Conservation (phyloP, 2,797 vertebrate genomes). For the Channa striata region DNA sequence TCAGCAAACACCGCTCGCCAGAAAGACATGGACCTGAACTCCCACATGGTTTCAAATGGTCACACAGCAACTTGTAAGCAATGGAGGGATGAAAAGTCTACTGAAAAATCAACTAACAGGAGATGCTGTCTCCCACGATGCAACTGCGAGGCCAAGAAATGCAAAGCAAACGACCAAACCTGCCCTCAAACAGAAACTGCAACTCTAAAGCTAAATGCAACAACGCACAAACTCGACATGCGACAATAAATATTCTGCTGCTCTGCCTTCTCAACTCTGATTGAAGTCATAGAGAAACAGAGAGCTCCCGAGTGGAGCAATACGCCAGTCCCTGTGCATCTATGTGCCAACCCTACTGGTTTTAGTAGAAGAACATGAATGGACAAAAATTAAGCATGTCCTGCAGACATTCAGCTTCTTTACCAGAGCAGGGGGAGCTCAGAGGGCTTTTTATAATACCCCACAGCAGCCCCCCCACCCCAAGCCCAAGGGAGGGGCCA, state of each 20-base stretch:
- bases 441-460: constrained; percentile 86
- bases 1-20: constrained; percentile 96
- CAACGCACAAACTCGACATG: constrained; percentile 65
- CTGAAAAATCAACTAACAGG: constrained; percentile 41
- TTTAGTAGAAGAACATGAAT: constrained; percentile 78
- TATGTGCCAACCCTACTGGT: constrained; percentile 69
- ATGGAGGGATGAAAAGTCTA: constrained; percentile 68
- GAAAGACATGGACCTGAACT: constrained; percentile 93
- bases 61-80: constrained; percentile 55
- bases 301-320: constrained; percentile 77
- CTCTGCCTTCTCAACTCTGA: constrained; percentile 45
- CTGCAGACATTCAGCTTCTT: constrained; percentile 85
- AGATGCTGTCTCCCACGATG: constrained; percentile 48
- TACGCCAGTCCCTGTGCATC: constrained; percentile 77
- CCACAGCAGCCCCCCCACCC: constrained; percentile 57
- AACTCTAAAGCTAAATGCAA: constrained; percentile 69
- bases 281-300: constrained; percentile 84
- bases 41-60: constrained; percentile 90
- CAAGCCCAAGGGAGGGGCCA: constrained; percentile 80
- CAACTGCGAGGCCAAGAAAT: constrained; percentile 41
- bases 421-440: constrained; percentile 80
- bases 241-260: constrained; percentile 59
- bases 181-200: constrained; percentile 49
- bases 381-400: constrained; percentile 84
- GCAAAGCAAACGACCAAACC: constrained; percentile 47